These are phyloP conservation scores for Takifugu flavidus DNA, from an alignment of 2,113 vertebrate genomes.

Conservation along the genomic window DNA sequence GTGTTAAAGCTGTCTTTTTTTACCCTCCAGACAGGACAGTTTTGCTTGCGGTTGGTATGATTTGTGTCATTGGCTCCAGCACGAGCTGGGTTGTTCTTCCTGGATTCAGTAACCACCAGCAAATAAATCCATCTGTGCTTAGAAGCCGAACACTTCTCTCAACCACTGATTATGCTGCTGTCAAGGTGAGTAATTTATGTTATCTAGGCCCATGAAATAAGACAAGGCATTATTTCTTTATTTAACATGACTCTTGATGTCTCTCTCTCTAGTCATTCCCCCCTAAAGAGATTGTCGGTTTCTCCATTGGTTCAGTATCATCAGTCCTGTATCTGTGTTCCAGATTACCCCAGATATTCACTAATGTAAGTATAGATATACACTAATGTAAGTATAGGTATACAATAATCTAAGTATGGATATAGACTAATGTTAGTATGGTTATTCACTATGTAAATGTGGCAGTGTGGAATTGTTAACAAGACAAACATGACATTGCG, in stretches of 20 bases:
- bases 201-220: not conserved
- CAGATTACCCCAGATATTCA: conserved; percentile 88
- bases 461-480: not conserved
- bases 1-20: conserved; percentile 2
- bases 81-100: conserved; percentile 47
- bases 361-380: conserved; percentile 80
- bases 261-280: conserved; percentile 77
- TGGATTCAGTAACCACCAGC: rapidly evolving
- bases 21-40: conserved; percentile 31
- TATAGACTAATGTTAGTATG: no score
- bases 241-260: not conserved
- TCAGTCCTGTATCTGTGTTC: conserved; percentile 88
- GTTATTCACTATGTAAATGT: no score
- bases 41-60: conserved; percentile 72
- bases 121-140: conserved; percentile 25
- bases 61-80: conserved; percentile 66
- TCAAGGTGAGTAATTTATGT: conserved; percentile 65
- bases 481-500: not conserved
- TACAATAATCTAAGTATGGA: no score
- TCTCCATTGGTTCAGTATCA: conserved; percentile 84
- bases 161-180: rapidly evolving
- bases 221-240: not conserved
- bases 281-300: conserved; percentile 82
- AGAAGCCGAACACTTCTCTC: conserved; percentile 77
- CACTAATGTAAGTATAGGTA: not conserved